Evolutionary conservation across 1,140 invertebrate species (phyloP).

Genomic region (Hycleus phaleratus): DNA sequence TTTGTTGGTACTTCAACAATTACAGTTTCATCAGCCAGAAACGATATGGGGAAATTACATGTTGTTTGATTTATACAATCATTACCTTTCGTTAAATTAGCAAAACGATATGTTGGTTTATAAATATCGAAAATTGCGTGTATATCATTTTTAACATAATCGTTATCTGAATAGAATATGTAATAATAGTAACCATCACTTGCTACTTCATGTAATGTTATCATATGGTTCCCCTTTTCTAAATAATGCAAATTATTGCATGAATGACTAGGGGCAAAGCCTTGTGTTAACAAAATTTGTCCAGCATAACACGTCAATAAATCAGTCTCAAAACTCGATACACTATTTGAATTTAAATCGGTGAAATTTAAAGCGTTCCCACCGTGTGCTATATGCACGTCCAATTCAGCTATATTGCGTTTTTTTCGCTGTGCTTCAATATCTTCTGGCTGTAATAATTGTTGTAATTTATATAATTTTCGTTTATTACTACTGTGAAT

Average conservation of each 20-base stretch:
- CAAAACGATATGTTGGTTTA: constrained; percentile 71
- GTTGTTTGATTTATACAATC: constrained; percentile 66
- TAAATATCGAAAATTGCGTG: constrained; percentile 76
- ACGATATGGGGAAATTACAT: constrained; percentile 60
- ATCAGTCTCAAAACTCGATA: constrained; percentile 70
- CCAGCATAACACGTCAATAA: constrained; percentile 67
- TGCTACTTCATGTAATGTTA: constrained; percentile 59
- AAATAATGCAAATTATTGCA: constrained; percentile 61
- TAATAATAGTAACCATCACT: constrained; percentile 78
- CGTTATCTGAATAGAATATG: constrained; percentile 80
- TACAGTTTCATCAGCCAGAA: constrained; percentile 65
- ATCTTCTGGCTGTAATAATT: not conserved
- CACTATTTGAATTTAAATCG: constrained; percentile 48
- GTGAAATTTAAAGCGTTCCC: constrained; percentile 59
- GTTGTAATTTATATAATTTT: constrained; percentile 19
- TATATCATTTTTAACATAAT: constrained; percentile 67
- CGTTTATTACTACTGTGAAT: not conserved
- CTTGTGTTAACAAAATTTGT: constrained; percentile 58
- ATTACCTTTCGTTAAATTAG: constrained; percentile 58
- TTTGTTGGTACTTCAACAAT: constrained; percentile 73
- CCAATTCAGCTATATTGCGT: constrained; percentile 46
- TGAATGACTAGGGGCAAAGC: constrained; percentile 55
- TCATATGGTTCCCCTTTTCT: constrained; percentile 53
- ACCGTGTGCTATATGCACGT: constrained; percentile 65
- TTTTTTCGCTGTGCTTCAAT: not conserved